Base-by-base conservation (phyloP, 2,888 invertebrate species). In the Oligia strigilis region DNA sequence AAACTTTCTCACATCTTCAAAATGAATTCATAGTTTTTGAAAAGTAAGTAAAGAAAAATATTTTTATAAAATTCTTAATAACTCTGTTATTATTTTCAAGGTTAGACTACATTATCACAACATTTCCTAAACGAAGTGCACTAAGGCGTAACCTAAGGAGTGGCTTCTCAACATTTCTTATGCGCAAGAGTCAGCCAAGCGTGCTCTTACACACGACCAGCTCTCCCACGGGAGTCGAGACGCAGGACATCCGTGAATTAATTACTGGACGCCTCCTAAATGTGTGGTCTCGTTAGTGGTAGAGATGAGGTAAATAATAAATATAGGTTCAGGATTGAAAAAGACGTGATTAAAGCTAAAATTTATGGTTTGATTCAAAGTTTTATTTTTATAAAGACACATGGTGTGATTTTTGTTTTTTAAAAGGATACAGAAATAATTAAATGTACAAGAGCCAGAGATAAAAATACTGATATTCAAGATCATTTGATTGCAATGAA, bases 151-250 rank as follows among this genome's bases (percentile, higher is more conserved):
- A 52, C 84, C 58, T 19, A 69, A 85, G 89, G 85, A 83, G 88
- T 69, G 87, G 83, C 83, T 88, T 87, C 83, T 71, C 84, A 87
- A 73, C 80, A 84, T 84, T 86, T 74, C 84, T 86, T 86, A 78
- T 80, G 87, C 40, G 62, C 79, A 49, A 81, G 74, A 85, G 69
- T 73, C 90, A 87, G 46, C 90, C 88, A 82, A 65, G 89, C 92
- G 92, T 92, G 87, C 87, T 87, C 92, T 91, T 92, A 90, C 92
- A 91, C 85, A 82, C 89, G 90, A 90, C 83, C 89, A 89, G 77
- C 89, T 90, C 92, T 94, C 94, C 93, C 95, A 94, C 93, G 93
- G 90, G 80, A 81, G 58, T 76, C 80, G 14, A 40, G 88, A 83
- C 78, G 82, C 86, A 90, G 86, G 84, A 90, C 89, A 81, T 86